Evolutionary conservation across 2,888 invertebrate species (phyloP).

Genomic region (Rapana venosa): DNA sequence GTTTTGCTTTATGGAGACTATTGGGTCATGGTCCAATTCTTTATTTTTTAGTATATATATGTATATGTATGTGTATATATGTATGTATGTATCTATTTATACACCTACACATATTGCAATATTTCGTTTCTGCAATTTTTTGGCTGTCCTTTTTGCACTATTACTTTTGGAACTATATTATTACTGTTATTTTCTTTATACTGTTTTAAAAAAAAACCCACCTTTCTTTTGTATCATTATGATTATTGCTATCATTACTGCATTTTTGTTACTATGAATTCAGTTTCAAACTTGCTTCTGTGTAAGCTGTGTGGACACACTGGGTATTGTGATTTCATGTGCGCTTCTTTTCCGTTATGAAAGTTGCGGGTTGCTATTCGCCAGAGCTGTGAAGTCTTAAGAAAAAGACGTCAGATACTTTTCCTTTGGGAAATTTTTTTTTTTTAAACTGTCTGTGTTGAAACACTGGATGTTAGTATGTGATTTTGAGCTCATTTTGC

Average conservation of each 20-base stretch:
- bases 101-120: neutral
- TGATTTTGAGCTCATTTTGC: neutral
- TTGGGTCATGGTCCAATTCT: neutral
- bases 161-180: neutral
- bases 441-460: neutral
- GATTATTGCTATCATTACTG: neutral
- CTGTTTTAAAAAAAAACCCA: neutral
- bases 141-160: neutral
- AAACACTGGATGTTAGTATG: neutral
- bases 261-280: neutral
- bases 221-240: neutral
- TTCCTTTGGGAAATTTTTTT: neutral
- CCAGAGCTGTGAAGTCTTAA: neutral
- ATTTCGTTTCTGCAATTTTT: neutral
- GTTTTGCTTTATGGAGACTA: neutral
- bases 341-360: constrained; percentile 1
- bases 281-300: neutral
- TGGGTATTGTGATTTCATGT: neutral
- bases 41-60: no score
- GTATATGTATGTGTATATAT: neutral
- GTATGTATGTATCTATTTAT: neutral
- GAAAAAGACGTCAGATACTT: neutral
- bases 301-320: neutral
- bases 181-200: neutral
- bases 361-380: constrained; percentile 25